Conservation (phyloP, 2,797 vertebrate genomes). For the Xiphophorus birchmanni region DNA sequence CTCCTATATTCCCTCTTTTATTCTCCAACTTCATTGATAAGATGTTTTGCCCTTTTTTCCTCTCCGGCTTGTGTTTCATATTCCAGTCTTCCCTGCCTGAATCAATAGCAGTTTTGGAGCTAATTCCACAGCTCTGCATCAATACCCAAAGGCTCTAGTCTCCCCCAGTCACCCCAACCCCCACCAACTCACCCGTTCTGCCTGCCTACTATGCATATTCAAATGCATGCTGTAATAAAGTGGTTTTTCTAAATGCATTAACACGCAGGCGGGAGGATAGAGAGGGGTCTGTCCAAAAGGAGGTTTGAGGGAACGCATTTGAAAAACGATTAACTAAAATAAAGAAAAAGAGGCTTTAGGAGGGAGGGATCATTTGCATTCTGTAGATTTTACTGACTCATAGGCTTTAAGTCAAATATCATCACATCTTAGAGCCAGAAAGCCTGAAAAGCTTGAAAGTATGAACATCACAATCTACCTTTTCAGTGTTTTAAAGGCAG, state of each 20-base stretch:
- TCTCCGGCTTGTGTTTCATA: constrained; percentile 65
- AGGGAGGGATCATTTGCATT: constrained; percentile 16
- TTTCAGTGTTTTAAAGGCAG: neutral
- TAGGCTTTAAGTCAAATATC: neutral
- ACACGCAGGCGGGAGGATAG: constrained; percentile 25
- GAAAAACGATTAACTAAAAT: constrained; percentile 13
- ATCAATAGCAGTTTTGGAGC: constrained; percentile 74
- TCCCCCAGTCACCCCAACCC: constrained; percentile 47
- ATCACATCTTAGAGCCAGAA: neutral
- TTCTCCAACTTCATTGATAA: constrained; percentile 72
- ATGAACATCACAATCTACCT: neutral
- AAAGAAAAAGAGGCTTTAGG: constrained; percentile 8
- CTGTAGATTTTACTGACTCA: constrained; percentile 1
- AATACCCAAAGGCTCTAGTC: constrained; percentile 65
- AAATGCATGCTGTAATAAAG: constrained; percentile 65
- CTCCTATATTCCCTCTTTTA: constrained; percentile 44
- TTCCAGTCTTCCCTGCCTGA: constrained; percentile 69
- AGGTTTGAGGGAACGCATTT: constrained; percentile 31
- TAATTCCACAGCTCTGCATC: constrained; percentile 74
- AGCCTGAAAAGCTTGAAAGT: neutral
- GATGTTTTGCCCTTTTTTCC: constrained; percentile 53
- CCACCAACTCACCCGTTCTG: constrained; percentile 6
- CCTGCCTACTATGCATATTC: constrained; percentile 73
- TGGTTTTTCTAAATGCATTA: constrained; percentile 69
- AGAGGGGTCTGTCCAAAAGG: constrained; percentile 31